Base-by-base conservation (phyloP, 92 coral and sea anemone species). In the Porites lobata region DNA sequence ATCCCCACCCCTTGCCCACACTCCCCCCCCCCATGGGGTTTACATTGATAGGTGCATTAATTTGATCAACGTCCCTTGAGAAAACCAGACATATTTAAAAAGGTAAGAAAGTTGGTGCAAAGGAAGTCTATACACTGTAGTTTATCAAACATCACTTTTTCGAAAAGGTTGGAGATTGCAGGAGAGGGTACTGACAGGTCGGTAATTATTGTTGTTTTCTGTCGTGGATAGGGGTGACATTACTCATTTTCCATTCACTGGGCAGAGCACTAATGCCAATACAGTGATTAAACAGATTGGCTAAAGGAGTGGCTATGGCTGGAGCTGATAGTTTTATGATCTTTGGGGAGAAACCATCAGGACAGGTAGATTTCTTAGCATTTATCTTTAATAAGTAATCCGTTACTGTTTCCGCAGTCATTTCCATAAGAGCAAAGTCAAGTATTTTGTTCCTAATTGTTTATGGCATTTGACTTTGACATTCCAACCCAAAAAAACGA, bases 11-110 rank as follows among this genome's bases (percentile, higher is more conserved):
- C 22, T 21, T 21, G 22, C 22, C 22, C 22, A 21, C 0, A 0
- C 22, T 21, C 24, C 24, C 24, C 24, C 24, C 24, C 24, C 24
- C 24, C 24, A 22, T 1, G 24, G 24, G 24, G 24, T 22, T 22
- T 22, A 22, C 24, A 22, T 22, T 22, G 24, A 22, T 22, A 22
- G 24, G 18, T 83, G 83, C 8, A 77, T 65, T 15, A 77, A 9
- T 29, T 29, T 29, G 32, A 32, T 62, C 54, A 82, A 32, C 9
- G 85, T 62, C 92, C 92, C n/a, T 65, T 19, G 7, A 80, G 81
- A 38, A 80, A 80, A 11, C 86, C 85, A 3, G 86, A 87, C 91
- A 87, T 54, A 71, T 73, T 81, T 22, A 22, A 22, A 22, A 22
- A 4, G 81, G 51, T 24, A 74, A 79, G 72, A 87, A 87, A 21